Base-by-base conservation (phyloP, 2,797 vertebrate genomes). In the Labeo calbasu region DNA sequence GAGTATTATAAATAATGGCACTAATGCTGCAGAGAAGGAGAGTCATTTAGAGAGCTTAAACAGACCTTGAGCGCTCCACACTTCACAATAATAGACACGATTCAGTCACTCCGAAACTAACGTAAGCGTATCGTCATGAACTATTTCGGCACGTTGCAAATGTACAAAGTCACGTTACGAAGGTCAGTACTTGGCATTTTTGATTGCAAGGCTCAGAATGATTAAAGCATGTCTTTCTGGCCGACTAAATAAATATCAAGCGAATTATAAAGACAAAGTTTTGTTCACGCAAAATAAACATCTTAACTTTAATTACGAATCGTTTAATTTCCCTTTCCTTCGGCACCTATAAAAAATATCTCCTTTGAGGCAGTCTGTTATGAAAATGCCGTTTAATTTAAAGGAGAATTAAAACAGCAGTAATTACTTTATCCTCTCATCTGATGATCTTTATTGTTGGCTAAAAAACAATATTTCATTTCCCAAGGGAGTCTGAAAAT, bases 351-450 rank as follows among this genome's bases (percentile, higher is more conserved):
- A 91, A 90, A 92, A 92, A 92, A 93, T 79, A 90, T 90, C 87
- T 92, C 90, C 92, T 91, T 84, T 86, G 92, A 93, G 93, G 91
- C 83, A 68, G 79, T 57, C 75, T 90, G 87, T 93, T 94, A 92
- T 91, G 93, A 93, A 92, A 91, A 91, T 88, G 89, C 86, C 80
- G 90, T 93, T 94, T 94, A 93, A 95, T 95, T 92, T 91, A 90
- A 91, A 93, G 89, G 85, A 90, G 92, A 94, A 95, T 94, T 94
- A 95, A 93, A 93, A 90, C 90, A 65, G 81, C 88, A 77, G 88
- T 94, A 95, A 95, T 95, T 94, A 92, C 92, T 94, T 93, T 93
- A 93, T 91, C 91, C 89, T 90, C 87, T 88, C 89, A 89, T 92
- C 89, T 94, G 91, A 95, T 95, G 93, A 94, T 94, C 92, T 94